A percentile compares a stretch with the other conserved stretches of the same genome.
Evolutionary conservation across 2,888 invertebrate genomes (phyloP).

Genomic region (Nomada lathburiana): DNA sequence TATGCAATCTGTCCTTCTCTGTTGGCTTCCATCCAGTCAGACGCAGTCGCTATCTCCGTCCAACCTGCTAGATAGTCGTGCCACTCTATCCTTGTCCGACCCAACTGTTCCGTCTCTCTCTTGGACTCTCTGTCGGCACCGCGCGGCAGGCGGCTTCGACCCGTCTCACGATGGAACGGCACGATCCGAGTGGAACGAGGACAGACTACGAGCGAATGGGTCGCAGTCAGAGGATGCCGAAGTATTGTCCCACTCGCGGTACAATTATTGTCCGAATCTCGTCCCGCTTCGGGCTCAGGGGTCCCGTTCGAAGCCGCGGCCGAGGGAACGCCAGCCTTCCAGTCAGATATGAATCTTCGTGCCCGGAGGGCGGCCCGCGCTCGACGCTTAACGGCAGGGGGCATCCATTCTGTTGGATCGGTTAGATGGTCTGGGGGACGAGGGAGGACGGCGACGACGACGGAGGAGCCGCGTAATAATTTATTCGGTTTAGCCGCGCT

Average conservation of each 20-base stretch:
- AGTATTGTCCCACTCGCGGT: slow-evolving; percentile 71
- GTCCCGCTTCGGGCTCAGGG: slow-evolving; percentile 83
- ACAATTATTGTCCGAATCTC: slow-evolving; percentile 77
- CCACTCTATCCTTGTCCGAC: slow-evolving; percentile 40
- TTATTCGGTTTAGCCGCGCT: slow-evolving; percentile 80
- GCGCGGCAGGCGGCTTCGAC: slow-evolving; percentile 64
- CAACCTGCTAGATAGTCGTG: slow-evolving; percentile 46
- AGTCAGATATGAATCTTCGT: slow-evolving; percentile 81
- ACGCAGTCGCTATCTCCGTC: slow-evolving; percentile 57
- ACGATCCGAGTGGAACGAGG: slow-evolving; percentile 30
- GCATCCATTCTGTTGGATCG: slow-evolving; percentile 44
- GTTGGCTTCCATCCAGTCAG: slow-evolving; percentile 56
- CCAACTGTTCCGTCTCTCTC: neutral
- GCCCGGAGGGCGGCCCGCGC: slow-evolving; percentile 72
- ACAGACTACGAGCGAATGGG: slow-evolving; percentile 39
- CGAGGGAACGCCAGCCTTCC: slow-evolving; percentile 70
- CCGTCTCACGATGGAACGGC: slow-evolving; percentile 51
- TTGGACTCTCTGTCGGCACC: slow-evolving; percentile 32
- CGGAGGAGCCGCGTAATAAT: slow-evolving; percentile 77
- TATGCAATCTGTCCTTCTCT: neutral
- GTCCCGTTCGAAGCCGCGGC: slow-evolving; percentile 81
- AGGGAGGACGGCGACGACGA: slow-evolving; percentile 57
- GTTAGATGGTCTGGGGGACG: slow-evolving; percentile 34
- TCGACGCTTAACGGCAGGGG: slow-evolving; percentile 70
- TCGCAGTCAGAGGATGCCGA: slow-evolving; percentile 73